A percentile compares a stretch with the other conserved stretches of the same genome.
Evolutionary conservation across 2,888 invertebrate genomes (phyloP).

Genomic region (Melanotus villosus): DNA sequence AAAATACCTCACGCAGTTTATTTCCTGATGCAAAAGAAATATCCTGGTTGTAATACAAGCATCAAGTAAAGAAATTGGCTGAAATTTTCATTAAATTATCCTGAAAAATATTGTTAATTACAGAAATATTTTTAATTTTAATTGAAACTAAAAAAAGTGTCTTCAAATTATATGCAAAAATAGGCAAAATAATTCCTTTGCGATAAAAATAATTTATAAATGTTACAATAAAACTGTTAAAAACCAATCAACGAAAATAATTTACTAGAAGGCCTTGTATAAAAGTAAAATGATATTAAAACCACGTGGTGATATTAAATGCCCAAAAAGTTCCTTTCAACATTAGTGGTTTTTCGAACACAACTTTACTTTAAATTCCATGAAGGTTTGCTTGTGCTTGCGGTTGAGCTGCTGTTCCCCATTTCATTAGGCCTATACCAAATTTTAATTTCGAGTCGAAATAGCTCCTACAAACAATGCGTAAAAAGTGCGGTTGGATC

Average conservation of each 20-base stretch:
- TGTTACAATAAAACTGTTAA: no score
- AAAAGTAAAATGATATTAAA: constrained; percentile 1
- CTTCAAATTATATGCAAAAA: no score
- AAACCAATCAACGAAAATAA: no score
- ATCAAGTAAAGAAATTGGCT: no score
- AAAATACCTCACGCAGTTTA: constrained; percentile 1
- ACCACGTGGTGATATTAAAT: neutral
- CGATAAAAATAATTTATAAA: no score
- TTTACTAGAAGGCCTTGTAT: no score
- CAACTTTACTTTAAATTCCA: constrained; percentile 31
- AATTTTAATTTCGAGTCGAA: constrained; percentile 34
- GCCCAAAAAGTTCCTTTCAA: neutral
- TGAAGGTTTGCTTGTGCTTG: constrained; percentile 33
- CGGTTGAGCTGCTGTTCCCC: constrained; percentile 28
- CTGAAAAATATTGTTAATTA: no score
- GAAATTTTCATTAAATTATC: no score
- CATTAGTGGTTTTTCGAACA: constrained; percentile 22
- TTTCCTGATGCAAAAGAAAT: neutral
- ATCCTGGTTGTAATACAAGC: no score
- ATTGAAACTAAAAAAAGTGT: no score
- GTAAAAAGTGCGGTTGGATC: constrained; percentile 27
- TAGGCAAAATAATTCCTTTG: no score
- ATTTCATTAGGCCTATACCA: constrained; percentile 32
- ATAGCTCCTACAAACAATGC: constrained; percentile 23
- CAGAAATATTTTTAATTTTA: no score